Evolutionary conservation across 2,797 vertebrate genomes (phyloP).

Genomic region (Peromyscus nudipes): DNA sequence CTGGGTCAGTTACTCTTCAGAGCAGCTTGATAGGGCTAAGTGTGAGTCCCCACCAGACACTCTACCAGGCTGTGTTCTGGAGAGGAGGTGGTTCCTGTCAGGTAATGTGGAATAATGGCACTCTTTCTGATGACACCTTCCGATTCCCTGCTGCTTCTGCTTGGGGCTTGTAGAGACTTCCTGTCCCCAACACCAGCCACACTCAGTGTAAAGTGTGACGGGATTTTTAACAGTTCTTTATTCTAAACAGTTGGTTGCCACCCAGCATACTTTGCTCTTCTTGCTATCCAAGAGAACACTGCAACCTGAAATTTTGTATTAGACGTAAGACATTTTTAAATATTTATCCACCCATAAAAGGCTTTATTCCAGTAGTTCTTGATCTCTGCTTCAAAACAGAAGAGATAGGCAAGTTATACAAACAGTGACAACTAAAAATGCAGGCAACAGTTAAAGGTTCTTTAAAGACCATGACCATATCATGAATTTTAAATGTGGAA

Average conservation of each 20-base stretch:
- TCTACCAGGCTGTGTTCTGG: background rate
- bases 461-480: slow-evolving; percentile 18
- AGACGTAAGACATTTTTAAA: slow-evolving; percentile 38
- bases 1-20: background rate
- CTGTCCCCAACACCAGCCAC: background rate
- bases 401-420: background rate
- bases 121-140: background rate
- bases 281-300: background rate
- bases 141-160: background rate
- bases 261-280: background rate
- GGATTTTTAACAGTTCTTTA: slow-evolving; percentile 24
- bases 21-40: background rate
- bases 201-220: background rate
- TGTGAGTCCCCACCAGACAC: background rate
- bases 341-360: background rate
- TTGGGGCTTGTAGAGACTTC: background rate
- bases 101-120: background rate
- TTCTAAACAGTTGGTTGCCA: slow-evolving; percentile 18
- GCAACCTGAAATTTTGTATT: slow-evolving; percentile 17
- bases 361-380: slow-evolving; percentile 2
- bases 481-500: slow-evolving; percentile 70
- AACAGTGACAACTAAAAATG: slow-evolving; percentile 27
- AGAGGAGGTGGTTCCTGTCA: background rate
- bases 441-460: background rate
- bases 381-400: slow-evolving; percentile 12